These are phyloP conservation scores for Daboia siamensis DNA, from an alignment of 2,113 vertebrate genomes.

Conservation along the genomic window DNA sequence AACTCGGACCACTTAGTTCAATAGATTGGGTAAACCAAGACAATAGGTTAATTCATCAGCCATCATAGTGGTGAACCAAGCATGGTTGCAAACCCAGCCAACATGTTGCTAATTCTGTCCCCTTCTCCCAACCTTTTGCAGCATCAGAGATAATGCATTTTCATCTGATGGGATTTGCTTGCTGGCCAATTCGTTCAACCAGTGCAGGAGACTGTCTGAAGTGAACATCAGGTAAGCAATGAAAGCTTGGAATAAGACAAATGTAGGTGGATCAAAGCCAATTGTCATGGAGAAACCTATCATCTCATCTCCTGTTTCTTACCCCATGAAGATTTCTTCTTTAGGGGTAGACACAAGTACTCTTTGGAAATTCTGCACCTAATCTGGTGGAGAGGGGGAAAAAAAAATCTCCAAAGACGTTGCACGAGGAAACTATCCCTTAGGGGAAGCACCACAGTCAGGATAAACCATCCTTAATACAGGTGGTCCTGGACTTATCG, in stretches of 20 bases:
- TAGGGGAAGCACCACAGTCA: neutral
- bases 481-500: no score
- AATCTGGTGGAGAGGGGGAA: neutral
- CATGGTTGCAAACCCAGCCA: neutral
- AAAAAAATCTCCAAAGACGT: neutral
- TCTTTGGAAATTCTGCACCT: neutral
- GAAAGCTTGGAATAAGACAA: neutral
- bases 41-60: neutral
- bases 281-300: neutral
- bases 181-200: conserved; percentile 64
- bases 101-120: neutral
- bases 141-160: conserved; percentile 73
- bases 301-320: neutral
- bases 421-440: neutral
- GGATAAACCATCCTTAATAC: no score
- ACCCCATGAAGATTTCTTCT: neutral
- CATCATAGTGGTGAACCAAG: neutral
- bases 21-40: neutral
- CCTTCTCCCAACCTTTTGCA: conserved; percentile 43
- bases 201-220: conserved; percentile 60
- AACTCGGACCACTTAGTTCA: neutral
- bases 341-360: neutral
- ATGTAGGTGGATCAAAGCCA: neutral
- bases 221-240: conserved; percentile 67
- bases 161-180: conserved; percentile 61